A percentile compares a stretch with the other conserved stretches of the same genome.
phyloP scores from a whole-genome alignment of 53 echinoderm and acorn worm species.

The Holothuria scabra region DNA sequence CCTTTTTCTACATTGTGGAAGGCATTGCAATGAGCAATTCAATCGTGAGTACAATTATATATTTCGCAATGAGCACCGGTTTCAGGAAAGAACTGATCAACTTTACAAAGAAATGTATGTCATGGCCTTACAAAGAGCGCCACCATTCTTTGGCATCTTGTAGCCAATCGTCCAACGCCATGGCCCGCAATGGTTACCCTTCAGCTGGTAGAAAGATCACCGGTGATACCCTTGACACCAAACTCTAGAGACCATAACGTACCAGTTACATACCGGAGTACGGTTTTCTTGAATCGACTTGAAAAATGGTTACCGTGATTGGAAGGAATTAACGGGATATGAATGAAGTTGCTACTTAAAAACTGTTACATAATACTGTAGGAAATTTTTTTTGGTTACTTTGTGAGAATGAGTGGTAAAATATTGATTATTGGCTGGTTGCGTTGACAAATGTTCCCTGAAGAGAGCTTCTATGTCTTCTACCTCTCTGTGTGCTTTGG shows the following conservation, averaged over 20 bases:
- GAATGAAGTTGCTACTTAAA: too few relatives aligned
- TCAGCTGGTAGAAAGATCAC: slow-evolving; percentile 43
- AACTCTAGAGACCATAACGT: background rate
- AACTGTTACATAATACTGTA: too few relatives aligned
- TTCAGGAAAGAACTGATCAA: slow-evolving; percentile 84
- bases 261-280: too few relatives aligned
- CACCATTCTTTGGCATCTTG: slow-evolving; percentile 40
- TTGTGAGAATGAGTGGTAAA: too few relatives aligned
- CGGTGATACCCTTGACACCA: slow-evolving; percentile 25
- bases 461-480: too few relatives aligned
- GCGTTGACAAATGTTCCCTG: too few relatives aligned
- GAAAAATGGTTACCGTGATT: too few relatives aligned
- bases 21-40: slow-evolving; percentile 89
- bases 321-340: too few relatives aligned
- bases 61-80: slow-evolving; percentile 83
- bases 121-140: slow-evolving; percentile 55
- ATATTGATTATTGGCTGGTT: too few relatives aligned
- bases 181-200: slow-evolving; percentile 56
- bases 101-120: slow-evolving; percentile 61
- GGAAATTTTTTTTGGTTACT: too few relatives aligned
- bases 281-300: too few relatives aligned
- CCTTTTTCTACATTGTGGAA: slow-evolving; percentile 73
- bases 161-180: slow-evolving; percentile 64
- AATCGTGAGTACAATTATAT: slow-evolving; percentile 91
- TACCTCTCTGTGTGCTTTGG: too few relatives aligned